Base-by-base conservation (phyloP, 2,888 invertebrate genomes). In the Aelia acuminata region DNA sequence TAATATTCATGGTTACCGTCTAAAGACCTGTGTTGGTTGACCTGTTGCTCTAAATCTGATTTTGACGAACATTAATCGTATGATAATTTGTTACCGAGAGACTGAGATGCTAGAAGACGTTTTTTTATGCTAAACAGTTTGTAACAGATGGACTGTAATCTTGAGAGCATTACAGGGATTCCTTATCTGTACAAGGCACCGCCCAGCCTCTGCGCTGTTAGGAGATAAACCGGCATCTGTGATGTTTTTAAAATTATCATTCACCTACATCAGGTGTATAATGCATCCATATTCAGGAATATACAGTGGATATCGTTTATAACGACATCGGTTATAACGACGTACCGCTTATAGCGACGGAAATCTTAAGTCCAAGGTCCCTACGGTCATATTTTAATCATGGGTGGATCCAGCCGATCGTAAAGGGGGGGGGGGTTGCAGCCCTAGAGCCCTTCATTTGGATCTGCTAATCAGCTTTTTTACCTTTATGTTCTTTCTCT, bases 51-150 rank as follows among this genome's bases (percentile, higher is more conserved):
- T 26, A 26, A 26, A 57, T 26, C 57, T 70, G 35, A 70, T 70
- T 35, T 70, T 70, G 35, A 70, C 18, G 63, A 35, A 70, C 31
- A 70, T 70, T 18, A 70, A 70, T 35, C 31, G 15, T 35, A 70
- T 70, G 63, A 35, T 70, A 70, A 70, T 70, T 70, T 20, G 18
- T 35, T 70, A 70, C 63, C 7, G 18, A 35, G 18, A 35, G 35
- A 35, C 31, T 70, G 7, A 20, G 18, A 3, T n/a, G n/a, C n/a
- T n/a, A 18, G 11, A 31, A 70, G 31, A 35, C 7, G 18, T 70
- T 70, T 70, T 70, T 57, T 70, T 35, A 70, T 70, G 63, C 18
- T 70, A 70, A 70, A 70, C n/a, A 18, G 63, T 70, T 70, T 31
- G 18, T 7, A 35, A 31, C 3, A 70, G 63, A 70, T 70, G 63